A percentile compares a stretch with the other conserved stretches of the same genome.
Conservation (phyloP, 2,113 vertebrate species). For the Sapayoa aenigma region DNA sequence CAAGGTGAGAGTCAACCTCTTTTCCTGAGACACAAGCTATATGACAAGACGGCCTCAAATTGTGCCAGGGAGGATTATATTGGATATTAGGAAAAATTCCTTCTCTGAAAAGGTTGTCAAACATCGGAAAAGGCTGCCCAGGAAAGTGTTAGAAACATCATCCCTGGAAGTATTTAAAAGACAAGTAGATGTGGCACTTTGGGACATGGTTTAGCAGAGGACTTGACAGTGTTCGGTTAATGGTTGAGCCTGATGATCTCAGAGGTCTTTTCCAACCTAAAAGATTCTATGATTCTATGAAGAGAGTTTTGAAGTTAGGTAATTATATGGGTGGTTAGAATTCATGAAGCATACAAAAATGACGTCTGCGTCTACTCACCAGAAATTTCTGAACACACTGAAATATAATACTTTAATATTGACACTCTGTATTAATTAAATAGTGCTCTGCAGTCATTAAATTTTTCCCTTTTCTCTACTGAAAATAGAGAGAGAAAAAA, state of each 20-base stretch:
- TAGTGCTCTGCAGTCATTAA: neutral
- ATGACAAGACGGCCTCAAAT: neutral
- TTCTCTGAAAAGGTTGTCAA: neutral
- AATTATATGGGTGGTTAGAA: slow-evolving; percentile 16
- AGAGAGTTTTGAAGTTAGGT: neutral
- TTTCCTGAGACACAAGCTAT: neutral
- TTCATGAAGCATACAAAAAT: slow-evolving; percentile 24
- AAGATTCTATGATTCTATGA: neutral
- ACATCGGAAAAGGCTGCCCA: neutral
- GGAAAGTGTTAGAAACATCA: neutral
- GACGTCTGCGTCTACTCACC: neutral
- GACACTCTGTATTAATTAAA: neutral
- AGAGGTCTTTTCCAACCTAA: neutral
- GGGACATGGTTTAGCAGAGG: neutral
- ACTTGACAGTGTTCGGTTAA: neutral
- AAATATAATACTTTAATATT: neutral
- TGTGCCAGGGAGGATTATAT: neutral
- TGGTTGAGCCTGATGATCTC: neutral
- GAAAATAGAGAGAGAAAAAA: neutral
- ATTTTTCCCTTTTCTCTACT: neutral
- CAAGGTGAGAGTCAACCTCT: neutral
- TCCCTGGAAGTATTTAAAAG: neutral
- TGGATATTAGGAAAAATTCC: neutral
- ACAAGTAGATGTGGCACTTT: neutral
- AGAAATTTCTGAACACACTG: neutral